A percentile compares a stretch with the other conserved stretches of the same genome.
phyloP scores from a whole-genome alignment of 2,888 invertebrate genomes.

The Sesia apiformis region DNA sequence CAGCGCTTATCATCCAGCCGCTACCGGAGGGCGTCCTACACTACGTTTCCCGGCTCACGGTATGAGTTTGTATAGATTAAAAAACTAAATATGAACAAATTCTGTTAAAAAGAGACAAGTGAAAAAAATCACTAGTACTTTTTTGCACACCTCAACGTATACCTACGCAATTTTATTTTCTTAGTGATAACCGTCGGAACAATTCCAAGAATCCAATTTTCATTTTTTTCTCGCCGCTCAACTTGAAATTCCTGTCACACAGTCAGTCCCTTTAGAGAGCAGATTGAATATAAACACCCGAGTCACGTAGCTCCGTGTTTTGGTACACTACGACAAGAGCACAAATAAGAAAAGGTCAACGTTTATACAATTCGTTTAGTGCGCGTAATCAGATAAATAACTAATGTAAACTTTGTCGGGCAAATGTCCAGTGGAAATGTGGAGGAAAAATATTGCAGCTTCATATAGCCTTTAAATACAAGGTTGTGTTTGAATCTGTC shows the following conservation, averaged over 20 bases:
- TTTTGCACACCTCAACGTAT: no score
- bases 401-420: slow-evolving; percentile 9
- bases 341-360: slow-evolving; percentile 20
- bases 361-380: slow-evolving; percentile 25
- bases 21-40: no score
- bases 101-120: no score
- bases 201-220: slow-evolving; percentile 17
- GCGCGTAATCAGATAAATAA: slow-evolving; percentile 32
- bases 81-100: no score
- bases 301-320: slow-evolving; percentile 36
- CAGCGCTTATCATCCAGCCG: no score
- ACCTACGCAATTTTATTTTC: neutral
- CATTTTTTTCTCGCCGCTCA: slow-evolving; percentile 12
- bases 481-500: no score
- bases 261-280: slow-evolving; percentile 22
- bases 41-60: no score
- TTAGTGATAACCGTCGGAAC: neutral
- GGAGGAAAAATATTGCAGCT: no score
- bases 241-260: slow-evolving; percentile 24
- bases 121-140: no score
- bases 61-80: no score
- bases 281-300: slow-evolving; percentile 44
- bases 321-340: slow-evolving; percentile 18
- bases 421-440: no score
- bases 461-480: no score